Evolutionary conservation across 1,140 invertebrate genomes (phyloP).

Genomic region (Cepaea nemoralis): DNA sequence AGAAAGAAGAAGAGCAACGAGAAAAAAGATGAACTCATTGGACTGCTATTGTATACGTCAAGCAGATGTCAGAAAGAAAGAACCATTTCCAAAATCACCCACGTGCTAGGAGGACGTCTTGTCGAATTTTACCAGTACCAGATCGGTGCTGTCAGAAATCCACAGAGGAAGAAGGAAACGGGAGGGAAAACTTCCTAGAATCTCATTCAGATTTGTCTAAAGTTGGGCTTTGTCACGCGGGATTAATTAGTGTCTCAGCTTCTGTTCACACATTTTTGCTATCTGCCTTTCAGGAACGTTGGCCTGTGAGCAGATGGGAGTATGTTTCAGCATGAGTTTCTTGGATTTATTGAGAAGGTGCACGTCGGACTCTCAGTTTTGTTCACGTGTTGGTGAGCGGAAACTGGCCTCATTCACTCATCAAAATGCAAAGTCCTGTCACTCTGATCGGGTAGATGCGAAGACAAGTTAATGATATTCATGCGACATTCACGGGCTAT

Average conservation of each 20-base stretch:
- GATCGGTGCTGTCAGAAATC: background rate
- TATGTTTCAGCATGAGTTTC: background rate
- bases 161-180: background rate
- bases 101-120: background rate
- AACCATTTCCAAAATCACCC: background rate
- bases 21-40: too few species aligned
- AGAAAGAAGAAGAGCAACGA: too few species aligned
- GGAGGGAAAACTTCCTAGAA: background rate
- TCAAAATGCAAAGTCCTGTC: conserved; percentile 18
- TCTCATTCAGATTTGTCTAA: background rate
- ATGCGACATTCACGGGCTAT: background rate
- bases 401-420: background rate
- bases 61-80: too few species aligned
- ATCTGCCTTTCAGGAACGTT: background rate
- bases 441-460: background rate
- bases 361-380: background rate
- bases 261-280: background rate
- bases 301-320: background rate
- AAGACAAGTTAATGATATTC: conserved; percentile 18
- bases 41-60: too few species aligned
- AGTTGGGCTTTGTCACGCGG: background rate
- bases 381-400: background rate
- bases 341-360: background rate
- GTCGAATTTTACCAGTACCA: background rate
- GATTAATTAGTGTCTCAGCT: conserved; percentile 8